phyloP scores from a whole-genome alignment of 1,140 invertebrate genomes.

The Agraylea sexmaculata region DNA sequence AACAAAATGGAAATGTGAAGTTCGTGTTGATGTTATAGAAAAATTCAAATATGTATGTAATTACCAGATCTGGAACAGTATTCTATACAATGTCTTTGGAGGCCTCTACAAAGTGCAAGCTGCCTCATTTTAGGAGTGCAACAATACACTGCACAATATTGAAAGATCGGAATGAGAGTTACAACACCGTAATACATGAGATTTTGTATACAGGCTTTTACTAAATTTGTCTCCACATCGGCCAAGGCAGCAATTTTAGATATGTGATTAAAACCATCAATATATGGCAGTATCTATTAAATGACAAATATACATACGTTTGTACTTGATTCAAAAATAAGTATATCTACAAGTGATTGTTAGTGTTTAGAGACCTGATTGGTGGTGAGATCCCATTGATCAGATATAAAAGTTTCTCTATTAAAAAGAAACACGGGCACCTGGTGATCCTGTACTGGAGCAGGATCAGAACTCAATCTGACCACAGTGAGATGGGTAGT shows the following conservation, averaged over 20 bases:
- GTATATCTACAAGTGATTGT: background rate
- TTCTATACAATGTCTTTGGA: constrained; percentile 62
- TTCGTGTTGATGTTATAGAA: background rate
- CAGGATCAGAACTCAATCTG: constrained; percentile 56
- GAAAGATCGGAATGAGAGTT: constrained; percentile 77
- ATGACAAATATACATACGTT: constrained; percentile 1
- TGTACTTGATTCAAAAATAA: background rate
- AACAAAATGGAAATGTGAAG: constrained; percentile 10
- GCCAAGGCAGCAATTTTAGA: constrained; percentile 66
- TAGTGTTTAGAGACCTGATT: constrained; percentile 46
- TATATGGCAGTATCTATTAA: constrained; percentile 55
- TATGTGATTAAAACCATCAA: constrained; percentile 84
- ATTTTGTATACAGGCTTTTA: constrained; percentile 85
- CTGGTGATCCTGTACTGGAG: constrained; percentile 70
- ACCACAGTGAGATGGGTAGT: constrained; percentile 65
- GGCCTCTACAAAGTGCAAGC: constrained; percentile 49
- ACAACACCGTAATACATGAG: constrained; percentile 64
- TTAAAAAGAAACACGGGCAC: constrained; percentile 71
- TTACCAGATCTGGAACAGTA: constrained; percentile 51
- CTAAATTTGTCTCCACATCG: constrained; percentile 82
- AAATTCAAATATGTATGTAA: constrained; percentile 13
- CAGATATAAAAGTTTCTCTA: constrained; percentile 45
- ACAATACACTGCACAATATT: constrained; percentile 83
- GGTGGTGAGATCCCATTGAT: constrained; percentile 83
- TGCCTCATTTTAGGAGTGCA: constrained; percentile 66